Conservation (phyloP, 2,888 invertebrate genomes). For the Byasa hedistus region DNA sequence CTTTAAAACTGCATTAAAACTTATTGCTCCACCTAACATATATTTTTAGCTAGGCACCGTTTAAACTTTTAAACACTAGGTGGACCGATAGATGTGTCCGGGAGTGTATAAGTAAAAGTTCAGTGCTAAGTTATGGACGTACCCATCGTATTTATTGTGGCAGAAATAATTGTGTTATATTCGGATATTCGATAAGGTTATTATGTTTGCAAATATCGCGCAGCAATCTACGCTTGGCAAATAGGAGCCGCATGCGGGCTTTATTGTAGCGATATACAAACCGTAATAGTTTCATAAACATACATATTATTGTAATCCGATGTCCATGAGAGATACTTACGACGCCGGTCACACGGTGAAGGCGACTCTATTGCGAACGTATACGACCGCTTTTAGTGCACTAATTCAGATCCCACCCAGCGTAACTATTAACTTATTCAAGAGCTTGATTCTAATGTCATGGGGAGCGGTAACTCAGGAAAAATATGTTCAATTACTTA, state of each 20-base stretch:
- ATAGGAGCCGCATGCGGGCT: constrained; percentile 1
- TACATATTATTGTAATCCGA: constrained; percentile 21
- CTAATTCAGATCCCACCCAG: not conserved
- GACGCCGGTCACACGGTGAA: not conserved
- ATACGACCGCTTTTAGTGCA: not conserved
- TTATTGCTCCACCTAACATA: too few relatives aligned
- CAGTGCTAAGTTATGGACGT: too few relatives aligned
- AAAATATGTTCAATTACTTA: too few relatives aligned
- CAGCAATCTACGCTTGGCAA: not conserved
- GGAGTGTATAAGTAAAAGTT: too few relatives aligned
- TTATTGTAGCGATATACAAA: constrained; percentile 10
- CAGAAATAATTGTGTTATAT: too few relatives aligned
- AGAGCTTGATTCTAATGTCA: constrained; percentile 10
- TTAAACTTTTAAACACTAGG: too few relatives aligned
- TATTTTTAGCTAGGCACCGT: too few relatives aligned
- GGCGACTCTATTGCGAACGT: not conserved
- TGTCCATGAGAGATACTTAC: constrained; percentile 5
- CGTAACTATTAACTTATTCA: constrained; percentile 15
- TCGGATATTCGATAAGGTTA: too few relatives aligned
- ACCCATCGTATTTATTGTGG: too few relatives aligned
- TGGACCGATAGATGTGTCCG: too few relatives aligned
- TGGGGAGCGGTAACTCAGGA: not conserved
- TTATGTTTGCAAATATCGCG: too few relatives aligned
- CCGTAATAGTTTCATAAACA: constrained; percentile 20
- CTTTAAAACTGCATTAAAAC: too few relatives aligned